Evolutionary conservation across 1,140 invertebrate genomes (phyloP).

Genomic region (fruit fly (Drosophila melanogaster)): Release_6_plus_ISO1_MT NC_004354.4:13414501-13415000

Average conservation of each 20-base stretch:
- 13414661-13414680: not conserved
- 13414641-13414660: not conserved
- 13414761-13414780: constrained; percentile 41
- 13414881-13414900: constrained; percentile 26
- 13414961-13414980: not conserved
- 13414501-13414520: not conserved
- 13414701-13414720: not conserved
- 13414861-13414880: constrained; percentile 38
- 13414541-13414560: constrained; percentile 1
- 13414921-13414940: not conserved
- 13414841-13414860: constrained; percentile 17
- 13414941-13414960: not conserved
- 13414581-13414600: constrained; percentile 31
- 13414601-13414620: constrained; percentile 31
- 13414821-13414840: constrained; percentile 15
- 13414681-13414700: not conserved
- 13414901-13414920: not conserved
- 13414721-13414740: constrained; percentile 49
- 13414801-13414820: constrained; percentile 47
- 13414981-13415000: not conserved
- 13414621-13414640: constrained; percentile 33
- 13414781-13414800: constrained; percentile 70
- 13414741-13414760: not conserved
- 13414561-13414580: not conserved
- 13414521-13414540: constrained; percentile 7